Evolutionary conservation across 1,140 invertebrate species (phyloP), one percentile per base, ranked within the genome.

Genomic region (Drosophila malerkotliana): DNA sequence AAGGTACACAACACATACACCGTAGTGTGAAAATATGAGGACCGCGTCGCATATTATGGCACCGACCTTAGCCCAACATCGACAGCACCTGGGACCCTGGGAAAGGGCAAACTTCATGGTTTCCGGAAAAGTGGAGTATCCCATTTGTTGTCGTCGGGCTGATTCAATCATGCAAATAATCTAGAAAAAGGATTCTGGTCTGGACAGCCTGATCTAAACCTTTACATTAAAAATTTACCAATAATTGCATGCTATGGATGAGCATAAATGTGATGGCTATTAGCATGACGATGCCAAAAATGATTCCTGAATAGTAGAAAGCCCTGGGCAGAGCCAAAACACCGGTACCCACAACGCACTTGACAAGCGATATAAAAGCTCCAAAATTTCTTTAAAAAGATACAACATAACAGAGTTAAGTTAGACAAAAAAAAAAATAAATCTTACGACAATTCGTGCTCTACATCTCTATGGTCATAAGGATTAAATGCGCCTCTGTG

Each of bases 311-410:
- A 15, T 41, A 63, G 3, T 4, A 24, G 18, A 74, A 82, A n/a
- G 59, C 63, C 10, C 75, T 1, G 0, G 79, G 79, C 41, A 82
- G 24, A 2, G 79, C 56, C 24, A 82, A 47, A 14, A 75, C 44
- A 7, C 79, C 79, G 2, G 61, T 62, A 1, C 79, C 79, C 18
- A 82, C 18, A 0, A 78, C 51, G 26, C 64, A 75, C 9, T 77
- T 82, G 0, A 82, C 2, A 2, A 72, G 10, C 0, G 41, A 41
- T 1, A 72, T 9, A 10, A 72, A 72, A 15, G 69, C 69, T 1
- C 49, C 67, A 6, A 61, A 18, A 12, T 72, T 72, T 0, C 71
- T 73, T 12, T 15, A 18, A 44, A 14, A 26, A 12, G 5, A 28
- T 28, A 44, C 1, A 6, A 28, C 5, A 6, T 28, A 28, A 28